Evolutionary conservation across 2,113 vertebrate genomes (phyloP).

Genomic region (Vombatus ursinus): DNA sequence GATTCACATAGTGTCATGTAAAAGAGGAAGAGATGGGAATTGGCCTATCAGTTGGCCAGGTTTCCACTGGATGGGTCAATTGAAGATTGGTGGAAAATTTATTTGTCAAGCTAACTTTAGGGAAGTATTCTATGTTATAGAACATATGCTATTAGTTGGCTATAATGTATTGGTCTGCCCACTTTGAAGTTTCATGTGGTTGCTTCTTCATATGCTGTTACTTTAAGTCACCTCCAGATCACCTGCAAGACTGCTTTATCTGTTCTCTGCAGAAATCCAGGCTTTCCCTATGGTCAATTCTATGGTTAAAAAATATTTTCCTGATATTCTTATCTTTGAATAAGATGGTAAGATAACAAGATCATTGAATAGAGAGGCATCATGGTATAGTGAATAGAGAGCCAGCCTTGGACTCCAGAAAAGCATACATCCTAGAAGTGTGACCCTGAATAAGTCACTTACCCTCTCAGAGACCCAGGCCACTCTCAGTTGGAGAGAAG

Average conservation of each 20-base stretch:
- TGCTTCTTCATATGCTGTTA: not conserved
- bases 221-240: conserved; percentile 1
- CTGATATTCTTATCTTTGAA: too few species aligned
- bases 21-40: too few species aligned
- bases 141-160: not conserved
- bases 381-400: too few species aligned
- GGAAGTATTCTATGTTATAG: not conserved
- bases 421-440: too few species aligned
- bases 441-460: too few species aligned
- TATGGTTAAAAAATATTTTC: too few species aligned
- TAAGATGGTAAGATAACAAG: too few species aligned
- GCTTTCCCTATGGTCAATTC: not conserved
- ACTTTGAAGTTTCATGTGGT: not conserved
- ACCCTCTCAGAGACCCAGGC: too few species aligned
- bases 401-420: too few species aligned
- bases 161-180: not conserved
- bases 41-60: too few species aligned
- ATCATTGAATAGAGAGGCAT: too few species aligned
- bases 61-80: not conserved
- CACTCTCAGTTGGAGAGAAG: too few species aligned
- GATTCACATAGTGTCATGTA: not conserved
- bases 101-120: not conserved
- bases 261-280: conserved; percentile 12
- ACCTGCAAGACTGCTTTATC: not conserved
- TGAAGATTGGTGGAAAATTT: not conserved